Base-by-base conservation (phyloP, 2,888 invertebrate species). In the Stictocephala bisonia region DNA sequence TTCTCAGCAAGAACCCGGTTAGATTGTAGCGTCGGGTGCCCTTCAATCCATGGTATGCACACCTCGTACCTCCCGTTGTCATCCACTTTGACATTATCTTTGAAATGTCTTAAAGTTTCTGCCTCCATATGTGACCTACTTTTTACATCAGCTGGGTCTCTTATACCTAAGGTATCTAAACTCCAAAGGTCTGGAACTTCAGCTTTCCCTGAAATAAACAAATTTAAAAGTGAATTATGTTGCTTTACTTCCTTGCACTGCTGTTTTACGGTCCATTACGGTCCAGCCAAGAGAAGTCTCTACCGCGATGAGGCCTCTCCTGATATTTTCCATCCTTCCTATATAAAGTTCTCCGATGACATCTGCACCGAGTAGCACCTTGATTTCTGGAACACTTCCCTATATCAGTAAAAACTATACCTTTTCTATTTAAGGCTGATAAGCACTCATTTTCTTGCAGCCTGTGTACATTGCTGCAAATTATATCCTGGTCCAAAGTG, bases 211-310 rank as follows among this genome's bases (percentile, higher is more conserved):
- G 15, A 15, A 26, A 24, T 26, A 58, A 58, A 58, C 29, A 58
- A 58, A 26, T 20, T 58, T 27, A n/a, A n/a, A n/a, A n/a, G n/a
- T n/a, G n/a, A n/a, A n/a, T n/a, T n/a, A n/a, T n/a, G n/a, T n/a
- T 51, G 20, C 11, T 15, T 20, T 2, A 51, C n/a, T n/a, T n/a
- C n/a, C n/a, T n/a, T n/a, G n/a, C n/a, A n/a, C n/a, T n/a, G n/a
- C n/a, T n/a, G n/a, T n/a, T n/a, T n/a, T n/a, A n/a, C n/a, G n/a
- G n/a, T n/a, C 58, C 58, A 58, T 58, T n/a, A 58, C 3, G 6
- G 58, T 26, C 58, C 58, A 58, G 31, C 58, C 58, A 2, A 58
- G 58, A 31, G 22, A 27, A 24, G 58, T 58, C 18, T 58, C 58
- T 27, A 58, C 13, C 6, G 58, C 58, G 3, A 27, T 18, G 3